Evolutionary conservation across 2,888 invertebrate species (phyloP).

Genomic region (Myopa tessellatipennis): DNA sequence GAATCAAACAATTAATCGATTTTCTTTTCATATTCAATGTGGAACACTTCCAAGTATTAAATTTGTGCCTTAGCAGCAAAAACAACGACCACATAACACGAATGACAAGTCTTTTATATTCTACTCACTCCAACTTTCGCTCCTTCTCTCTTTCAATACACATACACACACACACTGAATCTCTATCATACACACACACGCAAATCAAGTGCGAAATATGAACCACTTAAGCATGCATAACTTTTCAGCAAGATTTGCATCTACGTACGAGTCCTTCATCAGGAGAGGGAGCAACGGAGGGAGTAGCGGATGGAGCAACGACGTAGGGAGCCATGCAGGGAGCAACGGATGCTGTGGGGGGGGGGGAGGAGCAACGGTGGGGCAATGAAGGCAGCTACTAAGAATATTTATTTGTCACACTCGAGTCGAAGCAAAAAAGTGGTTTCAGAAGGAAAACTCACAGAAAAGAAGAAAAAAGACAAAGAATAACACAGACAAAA

Average conservation of each 20-base stretch:
- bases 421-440: conserved; percentile 15
- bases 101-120: not conserved
- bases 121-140: not conserved
- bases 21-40: too few relatives aligned
- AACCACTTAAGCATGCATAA: conserved; percentile 52
- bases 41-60: not conserved
- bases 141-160: not conserved
- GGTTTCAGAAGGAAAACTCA: not conserved
- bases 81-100: not conserved
- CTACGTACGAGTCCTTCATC: conserved; percentile 49
- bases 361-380: not conserved
- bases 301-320: not conserved
- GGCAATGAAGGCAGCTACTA: not conserved
- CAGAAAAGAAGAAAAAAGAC: not conserved
- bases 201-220: conserved; percentile 50
- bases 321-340: conserved; percentile 15
- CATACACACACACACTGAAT: not conserved
- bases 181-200: conserved; percentile 41
- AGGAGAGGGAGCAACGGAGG: conserved; percentile 18
- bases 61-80: not conserved
- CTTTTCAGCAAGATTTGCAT: conserved; percentile 52
- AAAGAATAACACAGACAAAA: not conserved
- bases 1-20: too few relatives aligned
- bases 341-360: conserved; percentile 26
- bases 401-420: conserved; percentile 23